Evolutionary conservation across 2,797 vertebrate genomes (phyloP).

Genomic region (Myiotriccus ornatus): DNA sequence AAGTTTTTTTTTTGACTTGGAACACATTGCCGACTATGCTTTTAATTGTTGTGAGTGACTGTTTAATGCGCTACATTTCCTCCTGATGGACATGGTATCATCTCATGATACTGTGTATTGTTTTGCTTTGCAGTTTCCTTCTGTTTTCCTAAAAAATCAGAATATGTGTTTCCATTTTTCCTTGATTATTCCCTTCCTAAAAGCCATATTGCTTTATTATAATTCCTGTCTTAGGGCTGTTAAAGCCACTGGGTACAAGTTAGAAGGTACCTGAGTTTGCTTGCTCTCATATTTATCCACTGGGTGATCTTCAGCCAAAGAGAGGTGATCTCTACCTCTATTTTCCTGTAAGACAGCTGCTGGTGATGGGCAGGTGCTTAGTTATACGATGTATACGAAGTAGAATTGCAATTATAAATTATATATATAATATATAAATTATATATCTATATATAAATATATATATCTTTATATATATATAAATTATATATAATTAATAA

Average conservation of each 20-base stretch:
- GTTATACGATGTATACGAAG: not conserved
- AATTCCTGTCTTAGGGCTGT: not conserved
- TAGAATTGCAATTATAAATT: not conserved
- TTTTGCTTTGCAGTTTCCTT: not conserved
- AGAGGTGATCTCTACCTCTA: not conserved
- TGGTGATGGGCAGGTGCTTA: not conserved
- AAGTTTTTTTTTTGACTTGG: not conserved
- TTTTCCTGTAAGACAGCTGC: not conserved
- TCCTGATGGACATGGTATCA: not conserved
- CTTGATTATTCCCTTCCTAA: not conserved
- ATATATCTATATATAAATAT: no score
- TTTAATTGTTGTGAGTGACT: not conserved
- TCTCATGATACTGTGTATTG: not conserved
- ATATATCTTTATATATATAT: no score
- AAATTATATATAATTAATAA: no score
- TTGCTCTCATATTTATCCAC: not conserved
- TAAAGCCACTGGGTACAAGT: not conserved
- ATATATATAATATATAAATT: no score
- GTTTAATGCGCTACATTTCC: not conserved
- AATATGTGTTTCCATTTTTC: not conserved
- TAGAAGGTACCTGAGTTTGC: not conserved
- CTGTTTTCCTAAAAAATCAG: not conserved
- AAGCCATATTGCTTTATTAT: not conserved
- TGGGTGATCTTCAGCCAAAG: not conserved
- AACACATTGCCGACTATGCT: not conserved